Evolutionary conservation across 2,113 vertebrate genomes (phyloP).

Genomic region (Tenrec ecaudatus): DNA sequence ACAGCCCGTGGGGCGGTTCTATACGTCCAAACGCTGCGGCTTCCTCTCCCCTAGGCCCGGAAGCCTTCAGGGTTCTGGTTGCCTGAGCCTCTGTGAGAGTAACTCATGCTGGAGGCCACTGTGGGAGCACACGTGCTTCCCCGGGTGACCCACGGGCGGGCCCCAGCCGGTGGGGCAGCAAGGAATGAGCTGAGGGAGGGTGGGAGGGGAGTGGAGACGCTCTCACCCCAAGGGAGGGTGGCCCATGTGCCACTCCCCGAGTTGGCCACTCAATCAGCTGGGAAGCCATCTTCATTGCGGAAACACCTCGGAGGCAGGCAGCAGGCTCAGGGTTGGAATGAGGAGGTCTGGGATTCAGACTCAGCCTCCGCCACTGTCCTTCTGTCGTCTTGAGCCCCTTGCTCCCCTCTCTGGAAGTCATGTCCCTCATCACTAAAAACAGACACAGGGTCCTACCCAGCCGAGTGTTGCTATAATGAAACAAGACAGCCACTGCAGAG

Average conservation of each 20-base stretch:
- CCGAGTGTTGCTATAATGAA: background rate
- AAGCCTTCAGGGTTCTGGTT: background rate
- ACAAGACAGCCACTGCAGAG: background rate
- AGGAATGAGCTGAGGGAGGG: background rate
- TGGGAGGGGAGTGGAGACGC: background rate
- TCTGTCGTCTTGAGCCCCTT: background rate
- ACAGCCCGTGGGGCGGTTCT: background rate
- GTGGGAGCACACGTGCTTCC: background rate
- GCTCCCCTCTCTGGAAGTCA: background rate
- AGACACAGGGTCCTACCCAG: background rate
- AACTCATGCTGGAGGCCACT: background rate
- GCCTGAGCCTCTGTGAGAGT: background rate
- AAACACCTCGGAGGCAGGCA: background rate
- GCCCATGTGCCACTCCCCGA: background rate
- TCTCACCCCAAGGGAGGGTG: background rate
- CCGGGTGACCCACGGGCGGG: background rate
- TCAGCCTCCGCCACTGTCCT: background rate
- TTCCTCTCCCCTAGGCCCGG: background rate
- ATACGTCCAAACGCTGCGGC: background rate
- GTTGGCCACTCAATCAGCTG: background rate
- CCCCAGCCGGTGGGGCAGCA: background rate
- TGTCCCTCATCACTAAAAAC: conserved; percentile 5
- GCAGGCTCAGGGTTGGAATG: background rate
- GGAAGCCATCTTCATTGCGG: background rate
- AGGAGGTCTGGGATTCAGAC: background rate